Evolutionary conservation across 2,888 invertebrate species (phyloP), one percentile per base, ranked within the genome.

Genomic region (Leptodirus hochenwartii): DNA sequence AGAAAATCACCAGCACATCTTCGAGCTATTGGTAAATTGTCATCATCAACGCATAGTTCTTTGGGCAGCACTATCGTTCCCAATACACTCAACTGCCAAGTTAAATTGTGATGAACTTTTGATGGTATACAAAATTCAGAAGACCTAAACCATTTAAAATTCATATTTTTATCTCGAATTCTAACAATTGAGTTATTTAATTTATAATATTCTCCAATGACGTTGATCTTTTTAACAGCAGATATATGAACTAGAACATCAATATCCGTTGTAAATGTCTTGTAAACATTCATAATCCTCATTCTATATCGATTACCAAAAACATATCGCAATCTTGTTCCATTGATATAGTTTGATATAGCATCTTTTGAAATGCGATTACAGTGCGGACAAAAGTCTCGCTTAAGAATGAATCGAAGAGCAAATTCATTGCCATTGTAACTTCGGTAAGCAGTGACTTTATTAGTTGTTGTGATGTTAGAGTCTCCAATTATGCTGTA

Each of bases 1-100:
- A 64, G 42, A 43, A 69, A 72, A 32, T 65, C 56, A 2, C 74
- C 73, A 5, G 42, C 30, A 41, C 74, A 75, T 30, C 50, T 50
- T 38, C 71, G 54, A 15, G 58, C 62, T 2, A 67, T 59, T 2
- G 70, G 72, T 31, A 68, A 49, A 2, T 65, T 66, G 42, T 66
- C 62, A 4, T 47, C 42, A 47, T 65, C 61, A 23, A 72, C 49
- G 40, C 74, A 74, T 29, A 70, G 54, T 38, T 66, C 58, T 23
- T 53, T 53, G 2, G 69, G 61, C 3, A 65, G 58, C 2, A 61
- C 54, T 24, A 59, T 55, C 31, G 61, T 57, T 2, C 64, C 66
- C 15, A 64, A 56, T 11, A 41, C 40, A 9, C 66, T 62, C 34
- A 60, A 40, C 27, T 59, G 60, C 67, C 66, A 68, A 29, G 35